phyloP scores from a whole-genome alignment of 2,797 vertebrate genomes.

The Diglossa cyanea region DNA sequence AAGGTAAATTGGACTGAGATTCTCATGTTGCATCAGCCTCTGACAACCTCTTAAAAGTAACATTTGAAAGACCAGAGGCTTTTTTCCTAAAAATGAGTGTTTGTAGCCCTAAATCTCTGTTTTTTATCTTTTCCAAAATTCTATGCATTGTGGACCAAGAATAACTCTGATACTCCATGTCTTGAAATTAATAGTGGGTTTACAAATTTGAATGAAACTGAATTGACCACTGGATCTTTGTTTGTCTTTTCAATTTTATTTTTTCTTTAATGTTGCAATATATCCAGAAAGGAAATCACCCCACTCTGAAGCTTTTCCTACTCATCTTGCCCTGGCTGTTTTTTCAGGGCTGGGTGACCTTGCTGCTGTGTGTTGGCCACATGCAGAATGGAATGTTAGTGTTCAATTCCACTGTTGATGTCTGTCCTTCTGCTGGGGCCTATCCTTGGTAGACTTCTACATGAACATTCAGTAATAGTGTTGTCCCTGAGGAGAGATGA shows the following conservation, averaged over 20 bases:
- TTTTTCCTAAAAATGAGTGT: background rate
- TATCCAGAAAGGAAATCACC: background rate
- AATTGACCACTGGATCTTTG: background rate
- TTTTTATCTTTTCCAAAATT: background rate
- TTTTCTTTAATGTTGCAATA: background rate
- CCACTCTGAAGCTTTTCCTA: background rate
- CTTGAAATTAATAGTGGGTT: background rate
- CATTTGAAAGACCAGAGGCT: background rate
- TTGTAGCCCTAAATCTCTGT: background rate
- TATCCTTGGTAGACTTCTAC: background rate
- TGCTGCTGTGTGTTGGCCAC: background rate
- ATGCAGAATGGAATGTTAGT: background rate
- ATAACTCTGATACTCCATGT: background rate
- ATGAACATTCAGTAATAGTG: fast-evolving
- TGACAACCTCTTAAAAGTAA: background rate
- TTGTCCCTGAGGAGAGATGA: background rate
- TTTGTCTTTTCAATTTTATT: background rate
- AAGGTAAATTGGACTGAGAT: background rate
- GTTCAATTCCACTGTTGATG: background rate
- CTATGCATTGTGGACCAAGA: background rate
- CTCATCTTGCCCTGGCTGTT: background rate
- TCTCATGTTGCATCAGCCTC: background rate
- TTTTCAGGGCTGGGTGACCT: background rate
- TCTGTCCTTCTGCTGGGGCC: background rate
- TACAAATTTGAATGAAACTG: background rate